A percentile compares a stretch with the other conserved stretches of the same genome.
Conservation (phyloP, 1,140 invertebrate genomes). For the Phortica variegata region DNA sequence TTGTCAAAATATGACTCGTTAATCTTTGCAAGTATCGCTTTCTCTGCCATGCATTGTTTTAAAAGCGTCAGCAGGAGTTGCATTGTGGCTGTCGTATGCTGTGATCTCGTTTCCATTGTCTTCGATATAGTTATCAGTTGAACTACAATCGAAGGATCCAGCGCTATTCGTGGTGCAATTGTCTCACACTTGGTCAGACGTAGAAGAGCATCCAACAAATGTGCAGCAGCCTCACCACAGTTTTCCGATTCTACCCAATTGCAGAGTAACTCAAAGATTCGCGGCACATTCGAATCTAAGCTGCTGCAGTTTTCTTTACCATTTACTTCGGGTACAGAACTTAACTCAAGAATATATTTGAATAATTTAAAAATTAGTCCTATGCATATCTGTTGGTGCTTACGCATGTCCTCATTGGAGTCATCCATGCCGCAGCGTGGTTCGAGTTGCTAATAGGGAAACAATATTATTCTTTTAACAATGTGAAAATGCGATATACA, state of each 20-base stretch:
- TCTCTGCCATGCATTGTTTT: slow-evolving; percentile 40
- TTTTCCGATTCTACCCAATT: slow-evolving; percentile 39
- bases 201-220: slow-evolving; percentile 31
- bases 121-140: slow-evolving; percentile 34
- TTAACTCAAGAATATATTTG: slow-evolving; percentile 30
- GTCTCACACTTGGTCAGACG: slow-evolving; percentile 24
- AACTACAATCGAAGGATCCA: slow-evolving; percentile 31
- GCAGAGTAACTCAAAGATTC: slow-evolving; percentile 36
- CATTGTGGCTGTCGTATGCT: slow-evolving; percentile 31
- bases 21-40: slow-evolving; percentile 44
- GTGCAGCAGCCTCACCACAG: slow-evolving; percentile 38
- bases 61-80: slow-evolving; percentile 35
- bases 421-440: slow-evolving; percentile 30
- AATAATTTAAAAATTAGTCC: slow-evolving; percentile 35
- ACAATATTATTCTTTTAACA: not conserved
- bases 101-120: slow-evolving; percentile 27
- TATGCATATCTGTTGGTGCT: slow-evolving; percentile 42
- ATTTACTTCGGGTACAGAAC: no score
- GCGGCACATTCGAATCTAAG: slow-evolving; percentile 37
- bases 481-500: no score
- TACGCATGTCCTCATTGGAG: slow-evolving; percentile 56
- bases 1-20: slow-evolving; percentile 53
- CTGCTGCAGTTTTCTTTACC: slow-evolving; percentile 31
- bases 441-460: slow-evolving; percentile 36
- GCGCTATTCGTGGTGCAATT: slow-evolving; percentile 30